phyloP scores from a whole-genome alignment of 2,888 invertebrate genomes.

The Pollenia griseotomentosa region DNA sequence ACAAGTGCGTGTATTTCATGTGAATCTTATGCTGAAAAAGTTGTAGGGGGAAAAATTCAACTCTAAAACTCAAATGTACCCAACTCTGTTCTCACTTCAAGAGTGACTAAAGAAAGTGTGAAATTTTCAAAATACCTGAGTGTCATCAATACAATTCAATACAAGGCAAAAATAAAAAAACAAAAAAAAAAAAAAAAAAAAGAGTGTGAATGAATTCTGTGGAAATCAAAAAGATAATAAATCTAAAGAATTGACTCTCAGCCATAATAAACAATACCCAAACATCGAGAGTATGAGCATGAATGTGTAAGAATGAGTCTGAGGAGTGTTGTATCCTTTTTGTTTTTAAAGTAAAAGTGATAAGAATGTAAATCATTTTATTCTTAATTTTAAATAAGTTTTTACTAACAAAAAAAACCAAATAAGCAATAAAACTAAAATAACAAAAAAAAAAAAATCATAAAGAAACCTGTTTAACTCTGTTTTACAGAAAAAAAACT shows the following conservation, averaged over 20 bases:
- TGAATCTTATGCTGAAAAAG: conserved; percentile 13
- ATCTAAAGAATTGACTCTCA: conserved; percentile 62
- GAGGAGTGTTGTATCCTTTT: conserved; percentile 49
- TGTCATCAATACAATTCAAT: conserved; percentile 53
- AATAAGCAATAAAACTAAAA: neutral
- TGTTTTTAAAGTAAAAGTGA: conserved; percentile 67
- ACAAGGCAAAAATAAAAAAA: conserved; percentile 1
- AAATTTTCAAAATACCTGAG: conserved; percentile 69
- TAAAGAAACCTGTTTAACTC: conserved; percentile 57
- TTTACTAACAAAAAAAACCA: conserved; percentile 43
- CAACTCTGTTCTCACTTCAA: conserved; percentile 48
- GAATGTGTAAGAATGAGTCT: conserved; percentile 14
- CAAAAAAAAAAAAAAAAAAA: neutral
- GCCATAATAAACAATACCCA: conserved; percentile 48
- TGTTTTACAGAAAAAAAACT: conserved; percentile 29
- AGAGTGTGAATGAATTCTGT: conserved; percentile 66
- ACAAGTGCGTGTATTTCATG: conserved; percentile 58
- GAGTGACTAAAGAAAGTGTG: conserved; percentile 61
- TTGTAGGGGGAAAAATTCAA: conserved; percentile 20
- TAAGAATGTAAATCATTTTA: conserved; percentile 72
- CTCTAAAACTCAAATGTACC: conserved; percentile 48
- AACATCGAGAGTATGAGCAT: conserved; percentile 12
- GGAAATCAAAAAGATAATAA: conserved; percentile 67
- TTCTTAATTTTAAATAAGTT: conserved; percentile 37
- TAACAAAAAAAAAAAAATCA: conserved; percentile 5